Conservation (phyloP, 2,888 invertebrate species). For the Leuctra nigra region DNA sequence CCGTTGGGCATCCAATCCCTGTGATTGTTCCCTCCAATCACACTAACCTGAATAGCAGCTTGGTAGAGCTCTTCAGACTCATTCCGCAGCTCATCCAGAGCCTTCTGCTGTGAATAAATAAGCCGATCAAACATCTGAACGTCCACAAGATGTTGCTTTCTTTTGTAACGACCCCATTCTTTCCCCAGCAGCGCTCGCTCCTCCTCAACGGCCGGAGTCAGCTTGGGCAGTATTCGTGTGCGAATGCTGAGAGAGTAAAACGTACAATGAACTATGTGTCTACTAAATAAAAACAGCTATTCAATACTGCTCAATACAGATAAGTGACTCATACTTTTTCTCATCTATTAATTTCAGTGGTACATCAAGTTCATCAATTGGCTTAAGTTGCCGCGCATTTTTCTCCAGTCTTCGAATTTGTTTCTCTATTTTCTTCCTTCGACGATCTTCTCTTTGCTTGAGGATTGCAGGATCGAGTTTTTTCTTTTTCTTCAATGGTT, state of each 20-base stretch:
- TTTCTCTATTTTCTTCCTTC: slow-evolving; percentile 76
- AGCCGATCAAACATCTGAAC: slow-evolving; percentile 62
- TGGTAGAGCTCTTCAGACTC: slow-evolving; percentile 84
- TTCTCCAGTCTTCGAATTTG: slow-evolving; percentile 76
- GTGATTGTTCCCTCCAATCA: too few species aligned
- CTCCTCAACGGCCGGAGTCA: slow-evolving; percentile 55
- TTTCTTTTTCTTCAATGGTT: slow-evolving; percentile 87
- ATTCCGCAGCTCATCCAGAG: slow-evolving; percentile 68
- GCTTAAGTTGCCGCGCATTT: slow-evolving; percentile 76
- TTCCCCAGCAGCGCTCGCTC: slow-evolving; percentile 59
- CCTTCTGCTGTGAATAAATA: slow-evolving; percentile 62
- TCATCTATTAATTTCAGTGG: slow-evolving; percentile 59
- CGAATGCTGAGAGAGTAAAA: slow-evolving; percentile 43
- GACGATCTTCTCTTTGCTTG: slow-evolving; percentile 74
- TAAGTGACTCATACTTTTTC: slow-evolving; percentile 55
- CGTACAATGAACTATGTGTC: not conserved
- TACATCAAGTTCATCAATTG: slow-evolving; percentile 79
- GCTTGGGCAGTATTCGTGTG: slow-evolving; percentile 42
- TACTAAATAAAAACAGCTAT: slow-evolving; percentile 4
- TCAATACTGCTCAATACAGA: too few species aligned
- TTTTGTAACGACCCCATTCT: slow-evolving; percentile 68
- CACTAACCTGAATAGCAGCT: slow-evolving; percentile 69
- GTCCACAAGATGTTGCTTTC: slow-evolving; percentile 55
- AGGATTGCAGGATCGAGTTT: slow-evolving; percentile 74
- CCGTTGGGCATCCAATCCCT: too few species aligned